These are phyloP conservation scores for Entomyzon cyanotis DNA, from an alignment of 2,113 vertebrate genomes.

Conservation along the genomic window DNA sequence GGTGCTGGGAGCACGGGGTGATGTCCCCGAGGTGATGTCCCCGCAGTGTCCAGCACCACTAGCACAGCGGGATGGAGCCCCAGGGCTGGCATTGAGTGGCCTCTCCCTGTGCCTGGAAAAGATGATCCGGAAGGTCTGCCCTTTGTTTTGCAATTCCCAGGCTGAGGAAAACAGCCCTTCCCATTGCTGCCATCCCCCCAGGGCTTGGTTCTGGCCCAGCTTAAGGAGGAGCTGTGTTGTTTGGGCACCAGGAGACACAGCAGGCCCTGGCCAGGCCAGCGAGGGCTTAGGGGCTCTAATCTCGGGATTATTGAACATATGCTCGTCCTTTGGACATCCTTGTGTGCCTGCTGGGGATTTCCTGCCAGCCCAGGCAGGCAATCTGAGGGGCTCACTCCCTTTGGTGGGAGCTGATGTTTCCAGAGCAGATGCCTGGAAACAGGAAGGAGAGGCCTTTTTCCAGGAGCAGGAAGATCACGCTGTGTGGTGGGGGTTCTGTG, in stretches of 20 bases:
- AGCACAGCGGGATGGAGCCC: neutral
- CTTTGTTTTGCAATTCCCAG: conserved; percentile 14
- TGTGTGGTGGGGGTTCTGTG: neutral
- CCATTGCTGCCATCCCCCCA: neutral
- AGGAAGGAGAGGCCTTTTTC: neutral
- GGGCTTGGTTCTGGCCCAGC: neutral
- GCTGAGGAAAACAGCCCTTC: neutral
- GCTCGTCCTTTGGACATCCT: neutral
- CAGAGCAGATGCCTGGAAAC: neutral
- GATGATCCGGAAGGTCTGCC: neutral
- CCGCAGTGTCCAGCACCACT: neutral
- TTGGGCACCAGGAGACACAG: neutral
- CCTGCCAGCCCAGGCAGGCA: neutral
- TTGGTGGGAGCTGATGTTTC: neutral
- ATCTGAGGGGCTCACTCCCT: neutral
- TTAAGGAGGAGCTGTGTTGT: neutral
- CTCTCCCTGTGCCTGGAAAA: neutral
- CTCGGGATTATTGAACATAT: conserved; percentile 9
- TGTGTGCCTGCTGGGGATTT: neutral
- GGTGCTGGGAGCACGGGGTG: neutral
- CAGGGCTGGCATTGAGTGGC: neutral
- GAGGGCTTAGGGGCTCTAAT: conserved; percentile 4
- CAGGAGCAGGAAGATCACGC: neutral
- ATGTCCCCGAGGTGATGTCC: neutral
- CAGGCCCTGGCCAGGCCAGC: neutral